phyloP scores from a whole-genome alignment of 2,113 vertebrate genomes.

The Monopterus albus region DNA sequence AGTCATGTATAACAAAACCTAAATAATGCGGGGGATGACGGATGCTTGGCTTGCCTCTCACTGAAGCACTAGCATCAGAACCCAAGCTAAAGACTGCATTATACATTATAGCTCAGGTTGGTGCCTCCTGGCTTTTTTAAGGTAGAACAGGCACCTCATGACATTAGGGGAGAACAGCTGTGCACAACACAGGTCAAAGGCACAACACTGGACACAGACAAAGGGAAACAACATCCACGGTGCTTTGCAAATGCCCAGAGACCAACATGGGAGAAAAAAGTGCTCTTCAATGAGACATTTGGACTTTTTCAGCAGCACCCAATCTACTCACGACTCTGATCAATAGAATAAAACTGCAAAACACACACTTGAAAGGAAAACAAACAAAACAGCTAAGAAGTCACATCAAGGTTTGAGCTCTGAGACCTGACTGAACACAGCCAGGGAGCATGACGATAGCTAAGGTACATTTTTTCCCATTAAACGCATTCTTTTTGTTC shows the following conservation, averaged over 20 bases:
- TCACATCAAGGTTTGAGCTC: conserved; percentile 54
- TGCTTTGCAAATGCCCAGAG: conserved; percentile 52
- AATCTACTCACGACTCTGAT: conserved; percentile 28
- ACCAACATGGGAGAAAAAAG: conserved; percentile 10
- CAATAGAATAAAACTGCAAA: conserved; percentile 54
- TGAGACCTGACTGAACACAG: conserved; percentile 14
- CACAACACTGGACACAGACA: conserved; percentile 78
- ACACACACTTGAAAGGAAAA: conserved; percentile 29
- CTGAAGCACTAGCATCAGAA: conserved; percentile 26
- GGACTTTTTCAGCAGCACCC: conserved; percentile 45
- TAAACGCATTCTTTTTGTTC: conserved; percentile 60
- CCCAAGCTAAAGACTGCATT: conserved; percentile 32
- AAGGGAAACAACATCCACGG: conserved; percentile 55
- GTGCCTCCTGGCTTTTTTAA: conserved; percentile 41
- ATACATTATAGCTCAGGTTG: conserved; percentile 26
- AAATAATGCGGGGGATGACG: not conserved
- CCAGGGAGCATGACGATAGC: conserved; percentile 47
- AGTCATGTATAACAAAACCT: conserved; percentile 1
- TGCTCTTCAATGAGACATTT: conserved; percentile 36
- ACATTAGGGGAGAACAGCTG: conserved; percentile 65
- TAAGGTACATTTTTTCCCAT: conserved; percentile 28
- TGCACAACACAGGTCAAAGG: conserved; percentile 80
- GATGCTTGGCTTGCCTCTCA: conserved; percentile 39
- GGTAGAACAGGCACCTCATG: conserved; percentile 49
- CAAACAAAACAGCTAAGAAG: conserved; percentile 19